These are phyloP conservation scores for Dasyurus viverrinus DNA, from an alignment of 2,113 vertebrate species.

Conservation along the genomic window DNA sequence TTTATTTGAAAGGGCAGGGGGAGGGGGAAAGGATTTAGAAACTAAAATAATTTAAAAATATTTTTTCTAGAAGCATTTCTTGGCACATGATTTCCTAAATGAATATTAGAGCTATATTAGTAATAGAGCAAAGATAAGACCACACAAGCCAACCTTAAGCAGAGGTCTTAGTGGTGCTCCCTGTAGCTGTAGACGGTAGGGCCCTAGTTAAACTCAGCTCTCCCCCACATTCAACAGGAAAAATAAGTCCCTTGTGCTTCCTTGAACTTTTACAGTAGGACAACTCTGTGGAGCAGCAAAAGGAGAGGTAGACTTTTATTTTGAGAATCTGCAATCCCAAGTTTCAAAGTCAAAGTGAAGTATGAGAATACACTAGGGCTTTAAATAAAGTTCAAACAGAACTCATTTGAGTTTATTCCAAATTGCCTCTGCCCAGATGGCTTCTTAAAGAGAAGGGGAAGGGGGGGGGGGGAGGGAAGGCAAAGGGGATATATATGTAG, in stretches of 20 bases:
- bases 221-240: not conserved
- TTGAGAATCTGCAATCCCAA: not conserved
- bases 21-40: constrained; percentile 70
- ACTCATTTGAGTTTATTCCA: constrained; percentile 15
- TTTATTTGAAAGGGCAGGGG: constrained; percentile 55
- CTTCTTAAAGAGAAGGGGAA: constrained; percentile 34
- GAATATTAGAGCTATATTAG: constrained; percentile 63
- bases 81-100: constrained; percentile 73
- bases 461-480: not conserved
- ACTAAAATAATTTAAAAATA: constrained; percentile 74
- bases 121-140: constrained; percentile 17
- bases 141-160: not conserved
- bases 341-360: constrained; percentile 56
- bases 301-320: constrained; percentile 14
- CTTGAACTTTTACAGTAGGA: constrained; percentile 50
- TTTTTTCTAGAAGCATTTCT: constrained; percentile 75
- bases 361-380: constrained; percentile 4
- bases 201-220: not conserved
- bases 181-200: not conserved
- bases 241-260: not conserved
- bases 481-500: not conserved
- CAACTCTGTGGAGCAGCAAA: not conserved
- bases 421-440: constrained; percentile 61
- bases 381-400: constrained; percentile 62
- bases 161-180: constrained; percentile 1